These are phyloP conservation scores for Xestia sexstrigata DNA, from an alignment of 2,888 invertebrate genomes.

Conservation along the genomic window DNA sequence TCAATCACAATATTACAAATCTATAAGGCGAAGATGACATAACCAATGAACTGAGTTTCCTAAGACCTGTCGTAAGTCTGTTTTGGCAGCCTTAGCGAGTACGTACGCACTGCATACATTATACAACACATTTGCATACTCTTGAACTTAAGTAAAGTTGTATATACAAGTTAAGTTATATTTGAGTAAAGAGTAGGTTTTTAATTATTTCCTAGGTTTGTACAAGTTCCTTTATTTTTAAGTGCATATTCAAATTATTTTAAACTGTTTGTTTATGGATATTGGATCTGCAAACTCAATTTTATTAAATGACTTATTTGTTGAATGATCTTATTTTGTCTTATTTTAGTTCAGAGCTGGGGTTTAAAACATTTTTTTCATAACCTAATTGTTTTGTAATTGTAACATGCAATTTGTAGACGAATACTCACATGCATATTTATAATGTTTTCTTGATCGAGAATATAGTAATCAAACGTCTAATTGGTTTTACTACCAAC, in stretches of 20 bases:
- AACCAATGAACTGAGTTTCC: slow-evolving; percentile 58
- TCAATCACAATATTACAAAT: slow-evolving; percentile 34
- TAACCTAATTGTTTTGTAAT: neutral
- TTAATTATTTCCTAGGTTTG: slow-evolving; percentile 51
- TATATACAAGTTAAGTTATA: slow-evolving; percentile 27
- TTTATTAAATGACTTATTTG: neutral
- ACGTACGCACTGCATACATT: slow-evolving; percentile 52
- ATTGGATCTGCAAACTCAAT: neutral
- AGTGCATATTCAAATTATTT: neutral
- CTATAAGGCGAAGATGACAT: slow-evolving; percentile 70
- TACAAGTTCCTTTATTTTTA: slow-evolving; percentile 27
- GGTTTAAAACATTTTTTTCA: neutral
- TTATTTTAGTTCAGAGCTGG: neutral
- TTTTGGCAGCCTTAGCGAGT: slow-evolving; percentile 65
- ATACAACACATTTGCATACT: slow-evolving; percentile 59
- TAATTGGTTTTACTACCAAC: neutral
- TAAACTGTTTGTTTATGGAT: neutral
- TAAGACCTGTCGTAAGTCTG: slow-evolving; percentile 48
- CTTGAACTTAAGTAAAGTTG: slow-evolving; percentile 39
- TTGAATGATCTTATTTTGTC: neutral
- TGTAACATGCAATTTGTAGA: neutral
- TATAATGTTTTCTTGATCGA: neutral
- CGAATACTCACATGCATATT: neutral
- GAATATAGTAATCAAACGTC: neutral
- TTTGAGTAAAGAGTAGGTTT: slow-evolving; percentile 11